Percentiles rank a stretch among this genome's conserved stretches.
phyloP scores from a whole-genome alignment of 1,140 invertebrate genomes.

The Bicyclus anynana region DNA sequence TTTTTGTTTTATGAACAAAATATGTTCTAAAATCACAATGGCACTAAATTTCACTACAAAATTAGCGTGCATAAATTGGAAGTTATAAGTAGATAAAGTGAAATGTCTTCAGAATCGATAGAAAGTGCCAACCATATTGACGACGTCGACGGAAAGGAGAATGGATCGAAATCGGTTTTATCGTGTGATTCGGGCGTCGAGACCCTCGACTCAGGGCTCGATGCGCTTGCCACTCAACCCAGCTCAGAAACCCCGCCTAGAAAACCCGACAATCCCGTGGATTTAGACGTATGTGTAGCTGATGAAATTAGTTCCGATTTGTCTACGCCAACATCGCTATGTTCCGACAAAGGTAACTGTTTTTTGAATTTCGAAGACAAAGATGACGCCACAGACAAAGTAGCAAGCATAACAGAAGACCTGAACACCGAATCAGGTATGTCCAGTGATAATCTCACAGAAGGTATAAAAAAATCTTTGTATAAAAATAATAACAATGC shows the following conservation, averaged over 20 bases:
- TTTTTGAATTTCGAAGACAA: conserved; percentile 1
- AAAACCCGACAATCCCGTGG: conserved; percentile 11
- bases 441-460: neutral
- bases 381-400: neutral
- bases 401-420: neutral
- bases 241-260: conserved; percentile 41
- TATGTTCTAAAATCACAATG: conserved; percentile 40
- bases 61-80: conserved; percentile 27
- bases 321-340: conserved; percentile 16
- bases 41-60: conserved; percentile 31
- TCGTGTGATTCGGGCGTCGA: conserved; percentile 53
- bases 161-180: conserved; percentile 34
- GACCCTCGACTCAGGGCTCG: conserved; percentile 34
- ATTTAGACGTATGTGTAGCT: conserved; percentile 1
- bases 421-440: neutral
- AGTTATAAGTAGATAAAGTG: conserved; percentile 20
- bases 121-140: conserved; percentile 41
- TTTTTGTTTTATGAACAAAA: no score
- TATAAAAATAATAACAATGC: conserved; percentile 20
- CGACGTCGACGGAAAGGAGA: conserved; percentile 44
- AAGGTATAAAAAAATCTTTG: neutral
- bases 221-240: conserved; percentile 28
- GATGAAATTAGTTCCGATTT: conserved; percentile 14
- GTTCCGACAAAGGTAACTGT: conserved; percentile 14
- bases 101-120: conserved; percentile 45